Conservation (phyloP, 92 coral and sea anemone genomes). For the Porites lobata region DNA sequence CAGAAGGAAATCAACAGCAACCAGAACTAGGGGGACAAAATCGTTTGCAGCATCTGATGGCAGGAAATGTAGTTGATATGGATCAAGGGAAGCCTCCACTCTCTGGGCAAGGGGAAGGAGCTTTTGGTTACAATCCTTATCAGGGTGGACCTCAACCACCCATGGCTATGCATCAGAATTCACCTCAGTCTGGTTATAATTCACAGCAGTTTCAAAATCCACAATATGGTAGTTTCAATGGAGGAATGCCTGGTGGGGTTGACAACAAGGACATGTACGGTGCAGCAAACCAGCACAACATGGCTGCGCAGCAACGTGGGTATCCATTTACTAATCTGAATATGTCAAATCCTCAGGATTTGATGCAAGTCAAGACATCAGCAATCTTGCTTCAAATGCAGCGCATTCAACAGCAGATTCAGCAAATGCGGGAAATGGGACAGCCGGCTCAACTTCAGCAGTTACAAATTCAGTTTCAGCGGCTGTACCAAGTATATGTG, state of each 20-base stretch:
- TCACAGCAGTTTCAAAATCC: constrained; percentile 65
- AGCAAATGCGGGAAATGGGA: constrained; percentile 91
- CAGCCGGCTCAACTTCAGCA: constrained; percentile 89
- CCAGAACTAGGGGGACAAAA: constrained; percentile 67
- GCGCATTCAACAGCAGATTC: constrained; percentile 95
- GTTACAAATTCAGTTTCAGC: constrained; percentile 93
- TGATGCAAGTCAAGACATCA: constrained; percentile 93
- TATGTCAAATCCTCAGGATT: constrained; percentile 76
- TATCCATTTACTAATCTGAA: constrained; percentile 79
- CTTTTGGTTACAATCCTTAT: constrained; percentile 67
- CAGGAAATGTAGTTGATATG: constrained; percentile 46
- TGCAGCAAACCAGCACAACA: constrained; percentile 65
- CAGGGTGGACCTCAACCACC: constrained; percentile 71
- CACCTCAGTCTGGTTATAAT: constrained; percentile 71
- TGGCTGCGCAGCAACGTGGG: constrained; percentile 71
- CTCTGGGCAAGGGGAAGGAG: constrained; percentile 54
- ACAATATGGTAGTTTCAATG: constrained; percentile 57
- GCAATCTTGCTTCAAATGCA: constrained; percentile 94
- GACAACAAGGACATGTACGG: constrained; percentile 60
- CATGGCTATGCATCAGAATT: constrained; percentile 73
- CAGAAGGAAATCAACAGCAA: constrained; percentile 83
- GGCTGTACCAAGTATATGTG: constrained; percentile 87
- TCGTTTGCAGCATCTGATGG: constrained; percentile 56
- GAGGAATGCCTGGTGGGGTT: constrained; percentile 51
- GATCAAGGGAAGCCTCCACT: constrained; percentile 74